Base-by-base conservation (phyloP, 2,888 invertebrate species). In the Euspilapteryx auroguttella region DNA sequence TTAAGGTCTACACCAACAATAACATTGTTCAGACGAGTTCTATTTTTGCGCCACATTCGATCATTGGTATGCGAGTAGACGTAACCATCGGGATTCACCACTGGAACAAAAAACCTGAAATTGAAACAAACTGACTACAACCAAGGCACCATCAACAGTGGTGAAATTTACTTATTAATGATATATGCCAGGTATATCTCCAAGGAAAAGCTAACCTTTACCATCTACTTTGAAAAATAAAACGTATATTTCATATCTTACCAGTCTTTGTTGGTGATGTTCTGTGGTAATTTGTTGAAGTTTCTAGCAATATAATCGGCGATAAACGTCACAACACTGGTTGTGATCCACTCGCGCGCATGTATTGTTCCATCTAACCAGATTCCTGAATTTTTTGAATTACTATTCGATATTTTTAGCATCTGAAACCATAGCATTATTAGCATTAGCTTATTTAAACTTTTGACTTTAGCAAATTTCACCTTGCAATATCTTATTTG, bases 281-380 rank as follows among this genome's bases (percentile, higher is more conserved):
- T 76, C 11, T 69, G 57, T 1, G 87, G 80, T 32, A 81, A 75
- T 4, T 56, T 63, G 12, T 85, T 81, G 49, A 85, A 86, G 44
- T 87, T 85, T 39, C 80, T 83, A 0, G 84, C 82, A 25, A 92
- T 56, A 39, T 86, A 77, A 48, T 89, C 81, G 31, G 89, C 84
- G 24, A 90, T 79, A 47, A 81, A 91, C 1, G 88, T 86, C 0
- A 88, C 87, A 0, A 85, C 80, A 0, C 89, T 86, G 1, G 87
- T 86, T 12, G 86, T 83, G 34, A 91, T 89, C 91, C 91, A 96
- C 77, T 96, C 96, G 26, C 95, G 78, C 0, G 92, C 90, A 49
- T 94, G 93, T 40, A 89, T 91, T 7, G 89, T 87, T n/a, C 86
- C 87, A 42, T 87, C 87, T 27, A 87, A 57, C 87, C 88, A 89